Evolutionary conservation across 2,113 vertebrate genomes (phyloP).

Genomic region (Dasyprocta punctata): DNA sequence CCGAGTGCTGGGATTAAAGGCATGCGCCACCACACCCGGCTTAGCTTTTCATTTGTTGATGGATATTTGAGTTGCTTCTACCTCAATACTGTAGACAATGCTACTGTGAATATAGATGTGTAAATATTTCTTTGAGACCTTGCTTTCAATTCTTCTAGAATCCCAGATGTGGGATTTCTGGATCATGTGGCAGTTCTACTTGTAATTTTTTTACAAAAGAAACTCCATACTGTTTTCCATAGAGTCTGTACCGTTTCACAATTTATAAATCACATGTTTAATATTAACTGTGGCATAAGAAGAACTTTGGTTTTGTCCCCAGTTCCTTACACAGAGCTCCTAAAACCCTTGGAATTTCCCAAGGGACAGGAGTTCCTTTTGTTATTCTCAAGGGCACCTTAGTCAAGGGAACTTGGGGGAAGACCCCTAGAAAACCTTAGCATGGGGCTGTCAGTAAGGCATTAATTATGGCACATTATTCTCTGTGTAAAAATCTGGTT

Average conservation of each 20-base stretch:
- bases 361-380: not conserved
- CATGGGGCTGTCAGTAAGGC: not conserved
- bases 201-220: slow-evolving; percentile 15
- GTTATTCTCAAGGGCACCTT: not conserved
- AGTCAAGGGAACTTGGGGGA: not conserved
- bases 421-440: not conserved
- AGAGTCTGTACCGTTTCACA: not conserved
- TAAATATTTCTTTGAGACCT: not conserved
- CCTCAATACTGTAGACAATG: not conserved
- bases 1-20: too few relatives aligned
- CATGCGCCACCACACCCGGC: too few relatives aligned
- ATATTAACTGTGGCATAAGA: not conserved
- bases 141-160: not conserved
- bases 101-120: not conserved
- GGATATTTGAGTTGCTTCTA: not conserved
- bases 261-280: not conserved
- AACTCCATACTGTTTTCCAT: not conserved
- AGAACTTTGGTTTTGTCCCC: not conserved
- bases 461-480: not conserved
- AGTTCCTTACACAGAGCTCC: not conserved
- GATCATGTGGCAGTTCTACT: not conserved
- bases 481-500: not conserved
- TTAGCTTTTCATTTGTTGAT: not conserved
- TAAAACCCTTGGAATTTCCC: not conserved
- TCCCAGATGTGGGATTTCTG: not conserved